phyloP scores from a whole-genome alignment of 30 jellyfish, hydroid and myxozoan species.

The Sanderia malayensis region DNA sequence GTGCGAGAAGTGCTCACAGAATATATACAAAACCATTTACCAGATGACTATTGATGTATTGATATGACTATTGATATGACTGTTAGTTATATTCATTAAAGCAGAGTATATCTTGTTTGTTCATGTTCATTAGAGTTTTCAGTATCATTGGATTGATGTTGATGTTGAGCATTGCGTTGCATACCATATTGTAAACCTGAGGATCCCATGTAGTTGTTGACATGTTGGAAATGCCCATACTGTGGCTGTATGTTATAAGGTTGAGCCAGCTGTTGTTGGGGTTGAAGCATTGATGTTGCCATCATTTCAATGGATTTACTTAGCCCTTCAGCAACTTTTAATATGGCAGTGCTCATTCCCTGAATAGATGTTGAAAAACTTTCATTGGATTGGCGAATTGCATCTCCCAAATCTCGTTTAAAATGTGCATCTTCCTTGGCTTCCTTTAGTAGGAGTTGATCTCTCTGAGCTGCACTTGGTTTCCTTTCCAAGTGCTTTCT shows the following conservation, averaged over 20 bases:
- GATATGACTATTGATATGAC: neutral
- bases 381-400: slow-evolving; percentile 41
- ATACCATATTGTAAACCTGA: slow-evolving; percentile 10
- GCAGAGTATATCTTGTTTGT: slow-evolving; percentile 15
- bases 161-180: neutral
- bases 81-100: neutral
- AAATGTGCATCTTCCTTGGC: slow-evolving; percentile 42
- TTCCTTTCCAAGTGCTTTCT: slow-evolving; percentile 48
- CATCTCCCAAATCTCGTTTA: slow-evolving; percentile 40
- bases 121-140: slow-evolving; percentile 6
- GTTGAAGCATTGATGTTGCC: slow-evolving; percentile 26
- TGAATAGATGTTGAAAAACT: slow-evolving; percentile 19
- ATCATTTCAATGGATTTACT: slow-evolving; percentile 41
- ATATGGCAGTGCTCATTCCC: slow-evolving; percentile 37
- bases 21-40: slow-evolving; percentile 15
- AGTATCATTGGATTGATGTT: neutral
- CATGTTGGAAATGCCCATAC: slow-evolving; percentile 24
- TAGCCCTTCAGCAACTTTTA: slow-evolving; percentile 42
- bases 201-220: slow-evolving; percentile 19
- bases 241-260: slow-evolving; percentile 40
- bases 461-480: slow-evolving; percentile 46
- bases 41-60: neutral
- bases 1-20: slow-evolving; percentile 17
- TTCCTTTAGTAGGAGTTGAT: slow-evolving; percentile 20
- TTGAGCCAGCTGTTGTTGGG: slow-evolving; percentile 8